Conservation (phyloP, 2,888 invertebrate genomes). For the Meteorus cinctellus region DNA sequence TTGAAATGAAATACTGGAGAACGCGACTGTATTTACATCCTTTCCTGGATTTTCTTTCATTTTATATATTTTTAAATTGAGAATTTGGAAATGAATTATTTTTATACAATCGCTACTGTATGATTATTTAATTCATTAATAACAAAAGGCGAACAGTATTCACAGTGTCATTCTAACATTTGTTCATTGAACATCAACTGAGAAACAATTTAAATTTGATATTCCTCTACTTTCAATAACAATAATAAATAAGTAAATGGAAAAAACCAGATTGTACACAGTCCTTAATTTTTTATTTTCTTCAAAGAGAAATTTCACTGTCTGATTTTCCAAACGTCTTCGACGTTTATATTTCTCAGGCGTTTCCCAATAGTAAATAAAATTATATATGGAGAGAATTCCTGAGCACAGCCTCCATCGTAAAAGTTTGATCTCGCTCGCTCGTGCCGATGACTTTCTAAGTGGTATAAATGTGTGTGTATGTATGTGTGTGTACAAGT, state of each 20-base stretch:
- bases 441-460: conserved; percentile 37
- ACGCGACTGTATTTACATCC: conserved; percentile 2
- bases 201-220: neutral
- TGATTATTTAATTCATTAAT: conserved; percentile 1
- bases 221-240: neutral
- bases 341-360: conserved; percentile 3
- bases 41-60: neutral
- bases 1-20: neutral
- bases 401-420: conserved; percentile 23
- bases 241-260: neutral
- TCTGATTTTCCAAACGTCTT: conserved; percentile 8
- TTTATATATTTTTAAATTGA: too few relatives aligned
- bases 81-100: too few relatives aligned
- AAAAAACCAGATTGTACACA: neutral
- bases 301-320: conserved; percentile 1
- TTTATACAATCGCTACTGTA: conserved; percentile 25
- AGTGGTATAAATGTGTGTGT: conserved; percentile 24
- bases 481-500: neutral
- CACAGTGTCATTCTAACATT: neutral
- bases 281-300: neutral
- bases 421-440: conserved; percentile 25
- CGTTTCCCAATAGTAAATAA: conserved; percentile 24
- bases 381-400: conserved; percentile 18
- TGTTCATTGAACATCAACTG: neutral
- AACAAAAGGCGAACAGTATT: neutral